Evolutionary conservation across 2,888 invertebrate genomes (phyloP), one percentile per base, ranked within the genome.

Genomic region (Rhodophaea formosa): DNA sequence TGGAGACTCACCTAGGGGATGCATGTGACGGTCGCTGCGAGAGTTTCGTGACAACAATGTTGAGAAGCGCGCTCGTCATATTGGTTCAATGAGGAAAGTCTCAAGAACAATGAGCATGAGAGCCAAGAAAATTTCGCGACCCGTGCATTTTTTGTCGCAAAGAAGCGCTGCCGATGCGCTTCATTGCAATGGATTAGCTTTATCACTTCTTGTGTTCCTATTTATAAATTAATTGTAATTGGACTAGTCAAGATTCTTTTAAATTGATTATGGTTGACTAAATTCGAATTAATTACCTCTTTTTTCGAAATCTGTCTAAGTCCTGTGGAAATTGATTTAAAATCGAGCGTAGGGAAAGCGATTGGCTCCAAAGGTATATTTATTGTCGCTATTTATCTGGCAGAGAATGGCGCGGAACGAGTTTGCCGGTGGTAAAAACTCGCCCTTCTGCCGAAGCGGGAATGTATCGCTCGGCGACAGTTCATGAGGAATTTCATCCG

Each of bases 401-500:
- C 68, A 68, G 70, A 72, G 78, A 78, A 79, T 78, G 80, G 74
- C 77, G 74, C 66, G 78, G 78, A 84, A 84, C 86, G 79, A 79
- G 88, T 86, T 86, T 80, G 75, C 64, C 65, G 64, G 58, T 73
- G 79, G 82, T 85, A 90, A 90, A 90, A 90, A 90, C 81, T 80
- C 66, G 82, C 75, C 75, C 80, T 51, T 82, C 62, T 83, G 79
- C 80, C 82, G 80, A 84, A 80, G 77, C 79, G 82, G 84, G 88
- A 89, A 88, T 88, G 88, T 86, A 86, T 87, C 82, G 82, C 77
- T 74, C 75, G 73, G 70, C 80, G 79, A 72, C 71, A 68, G 68
- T 73, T 81, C 82, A 80, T 79, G 79, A 69, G 86, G 86, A 84
- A 88, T 88, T 82, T 75, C 82, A 85, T 80, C 82, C 81, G 89